These are phyloP conservation scores for Phataginus tricuspis DNA, from an alignment of 2,797 vertebrate species.

Conservation along the genomic window DNA sequence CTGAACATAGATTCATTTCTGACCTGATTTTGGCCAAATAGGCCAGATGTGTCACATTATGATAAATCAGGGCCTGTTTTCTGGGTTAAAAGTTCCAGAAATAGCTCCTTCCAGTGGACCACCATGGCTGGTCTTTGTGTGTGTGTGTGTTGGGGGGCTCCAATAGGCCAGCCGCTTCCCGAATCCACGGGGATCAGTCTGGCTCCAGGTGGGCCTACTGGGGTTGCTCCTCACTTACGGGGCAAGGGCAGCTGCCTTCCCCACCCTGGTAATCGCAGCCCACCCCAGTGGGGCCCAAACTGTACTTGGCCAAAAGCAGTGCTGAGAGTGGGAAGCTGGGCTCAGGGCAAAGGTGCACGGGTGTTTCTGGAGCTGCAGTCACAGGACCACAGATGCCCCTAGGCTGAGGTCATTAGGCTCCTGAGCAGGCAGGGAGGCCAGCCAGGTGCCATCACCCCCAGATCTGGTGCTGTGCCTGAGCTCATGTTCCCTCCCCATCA, in stretches of 20 bases:
- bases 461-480: neutral
- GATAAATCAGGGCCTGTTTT: neutral
- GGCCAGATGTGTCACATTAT: neutral
- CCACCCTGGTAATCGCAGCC: neutral
- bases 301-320: too few species aligned
- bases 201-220: neutral
- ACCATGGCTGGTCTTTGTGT: neutral
- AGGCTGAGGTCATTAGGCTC: neutral
- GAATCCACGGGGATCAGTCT: neutral
- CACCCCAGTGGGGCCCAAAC: neutral
- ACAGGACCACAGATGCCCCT: neutral
- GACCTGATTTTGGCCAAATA: neutral
- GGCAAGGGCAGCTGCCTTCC: neutral
- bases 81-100: constrained; percentile 27
- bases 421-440: neutral
- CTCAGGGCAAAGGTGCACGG: too few species aligned
- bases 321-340: too few species aligned
- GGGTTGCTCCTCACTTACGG: fast-evolving
- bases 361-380: too few species aligned
- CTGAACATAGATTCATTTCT: neutral
- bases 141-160: too few species aligned
- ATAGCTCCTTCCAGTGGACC: neutral
- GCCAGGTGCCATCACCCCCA: neutral
- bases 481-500: neutral
- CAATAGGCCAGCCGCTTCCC: fast-evolving